Base-by-base conservation (phyloP, 2,888 invertebrate genomes). In the Agrotis clavis region DNA sequence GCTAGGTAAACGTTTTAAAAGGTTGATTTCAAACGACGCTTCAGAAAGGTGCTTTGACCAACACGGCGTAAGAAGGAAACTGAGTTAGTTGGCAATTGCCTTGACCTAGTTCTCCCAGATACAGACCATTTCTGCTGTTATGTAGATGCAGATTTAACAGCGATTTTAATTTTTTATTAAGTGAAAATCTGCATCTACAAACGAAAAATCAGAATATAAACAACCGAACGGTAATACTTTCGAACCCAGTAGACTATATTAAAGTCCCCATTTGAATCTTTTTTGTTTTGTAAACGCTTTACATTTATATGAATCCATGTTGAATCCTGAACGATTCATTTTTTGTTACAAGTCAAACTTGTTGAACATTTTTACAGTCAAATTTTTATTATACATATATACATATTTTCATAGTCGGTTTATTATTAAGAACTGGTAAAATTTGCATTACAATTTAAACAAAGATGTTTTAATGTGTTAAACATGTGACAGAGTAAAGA, bases 21-120 rank as follows among this genome's bases (percentile, higher is more conserved):
- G 11, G 56, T 35, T 18, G 18, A 48, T 7, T 25, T 25, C 21
- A 54, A 56, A 41, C 21, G 13, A 53, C 16, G 35, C 1, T 64
- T 67, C 54, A 1, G 45, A 35, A 67, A 59, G 50, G 25, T 53
- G 21, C 18, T 59, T 9, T 59, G 4, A 13, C 35, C 25, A 25
- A 48, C 30, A 54, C 18, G 14, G n/a, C 6, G 47, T 5, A 19
- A 13, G 45, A 19, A 50, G 25, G 11, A 11, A 67, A 62, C 74
- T 54, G 25, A 63, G 53, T 81, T 63, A 50, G n/a, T 13, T 45
- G n/a, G 47, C 19, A 63, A 50, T 79, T 56, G 41, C 51, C 48
- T 48, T 66, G 81, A 80, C 51, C 65, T 51, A 21, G 35, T 57
- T 57, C 19, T 21, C n/a, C 2, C 14, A 4, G 35, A 54, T 4